Conservation (phyloP, 2,888 invertebrate genomes). For the Cryptosula pallasiana region DNA sequence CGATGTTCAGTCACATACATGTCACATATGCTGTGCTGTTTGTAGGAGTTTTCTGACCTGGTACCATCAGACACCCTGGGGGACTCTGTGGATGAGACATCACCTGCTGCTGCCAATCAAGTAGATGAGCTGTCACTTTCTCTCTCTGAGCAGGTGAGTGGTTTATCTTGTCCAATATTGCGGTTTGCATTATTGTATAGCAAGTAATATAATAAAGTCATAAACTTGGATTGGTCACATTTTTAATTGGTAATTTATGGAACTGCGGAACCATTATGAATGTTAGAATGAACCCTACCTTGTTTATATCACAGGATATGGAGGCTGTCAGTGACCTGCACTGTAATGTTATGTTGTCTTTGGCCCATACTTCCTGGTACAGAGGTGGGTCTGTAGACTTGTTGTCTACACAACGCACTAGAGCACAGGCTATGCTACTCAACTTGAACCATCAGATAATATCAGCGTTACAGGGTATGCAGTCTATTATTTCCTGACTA, state of each 20-base stretch:
- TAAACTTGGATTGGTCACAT: too few relatives aligned
- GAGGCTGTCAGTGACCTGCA: background rate
- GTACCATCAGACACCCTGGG: slow-evolving; percentile 8
- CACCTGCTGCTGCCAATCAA: background rate
- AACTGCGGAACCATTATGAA: too few relatives aligned
- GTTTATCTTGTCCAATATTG: too few relatives aligned
- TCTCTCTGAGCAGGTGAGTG: slow-evolving; percentile 1
- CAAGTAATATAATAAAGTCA: too few relatives aligned
- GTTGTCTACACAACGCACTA: background rate
- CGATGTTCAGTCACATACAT: background rate
- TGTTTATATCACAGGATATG: too few relatives aligned
- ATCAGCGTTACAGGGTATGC: background rate
- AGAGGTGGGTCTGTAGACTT: background rate
- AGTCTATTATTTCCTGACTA: too few relatives aligned
- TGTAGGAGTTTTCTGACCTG: slow-evolving; percentile 21
- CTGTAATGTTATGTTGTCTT: background rate
- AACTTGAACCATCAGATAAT: background rate
- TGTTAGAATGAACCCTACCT: too few relatives aligned
- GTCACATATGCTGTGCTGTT: too few relatives aligned
- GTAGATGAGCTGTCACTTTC: background rate
- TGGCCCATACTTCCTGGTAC: slow-evolving; percentile 1
- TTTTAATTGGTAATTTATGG: too few relatives aligned
- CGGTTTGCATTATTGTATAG: too few relatives aligned
- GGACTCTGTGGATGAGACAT: background rate
- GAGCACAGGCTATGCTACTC: background rate